Conservation (phyloP, 2,113 vertebrate species). For the Columbina picui region DNA sequence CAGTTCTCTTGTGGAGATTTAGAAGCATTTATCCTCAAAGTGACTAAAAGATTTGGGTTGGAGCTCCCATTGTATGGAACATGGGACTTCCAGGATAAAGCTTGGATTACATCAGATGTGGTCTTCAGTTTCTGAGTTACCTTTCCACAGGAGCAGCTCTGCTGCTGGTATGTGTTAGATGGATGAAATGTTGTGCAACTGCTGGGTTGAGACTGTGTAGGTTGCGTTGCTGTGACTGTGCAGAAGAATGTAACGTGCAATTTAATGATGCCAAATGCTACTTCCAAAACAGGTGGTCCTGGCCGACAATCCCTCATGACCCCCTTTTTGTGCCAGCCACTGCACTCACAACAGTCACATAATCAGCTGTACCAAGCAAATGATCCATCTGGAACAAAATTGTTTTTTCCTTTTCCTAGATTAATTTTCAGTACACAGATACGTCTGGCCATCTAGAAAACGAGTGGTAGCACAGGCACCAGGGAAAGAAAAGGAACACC, state of each 20-base stretch:
- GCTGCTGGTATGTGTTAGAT: not conserved
- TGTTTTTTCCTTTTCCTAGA: not conserved
- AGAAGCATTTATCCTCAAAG: not conserved
- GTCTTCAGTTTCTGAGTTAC: not conserved
- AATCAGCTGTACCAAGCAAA: not conserved
- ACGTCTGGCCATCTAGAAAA: not conserved
- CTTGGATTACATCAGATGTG: not conserved
- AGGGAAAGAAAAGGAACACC: not conserved
- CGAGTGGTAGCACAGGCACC: not conserved
- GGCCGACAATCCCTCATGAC: not conserved
- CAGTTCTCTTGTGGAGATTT: not conserved
- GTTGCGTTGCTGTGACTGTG: not conserved
- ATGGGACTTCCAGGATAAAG: not conserved
- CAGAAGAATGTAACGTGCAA: not conserved
- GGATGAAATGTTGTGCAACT: not conserved
- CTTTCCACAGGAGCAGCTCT: not conserved
- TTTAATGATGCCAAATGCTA: not conserved
- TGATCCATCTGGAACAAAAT: not conserved
- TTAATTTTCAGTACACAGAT: not conserved
- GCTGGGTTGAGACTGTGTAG: not conserved
- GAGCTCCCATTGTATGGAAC: not conserved
- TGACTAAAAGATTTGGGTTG: not conserved
- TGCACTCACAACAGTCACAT: not conserved
- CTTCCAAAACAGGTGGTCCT: not conserved
- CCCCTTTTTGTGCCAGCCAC: not conserved